Percentiles rank a stretch among this genome's conserved stretches.
These are phyloP conservation scores for Paramisgurnus dabryanus DNA, from an alignment of 2,113 vertebrate genomes.

Conservation along the genomic window DNA sequence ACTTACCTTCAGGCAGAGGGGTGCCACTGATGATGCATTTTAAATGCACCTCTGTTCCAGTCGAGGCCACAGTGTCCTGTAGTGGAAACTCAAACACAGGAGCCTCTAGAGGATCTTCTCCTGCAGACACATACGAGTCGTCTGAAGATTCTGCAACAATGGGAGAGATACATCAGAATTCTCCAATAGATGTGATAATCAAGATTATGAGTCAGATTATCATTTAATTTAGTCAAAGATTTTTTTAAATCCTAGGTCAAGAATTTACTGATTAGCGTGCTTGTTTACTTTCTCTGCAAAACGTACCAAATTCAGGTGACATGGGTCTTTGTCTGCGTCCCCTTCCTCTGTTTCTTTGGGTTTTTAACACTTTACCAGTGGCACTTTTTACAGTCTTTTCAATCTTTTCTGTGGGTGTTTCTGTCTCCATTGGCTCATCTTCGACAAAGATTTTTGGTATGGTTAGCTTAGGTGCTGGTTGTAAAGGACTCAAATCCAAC, in stretches of 20 bases:
- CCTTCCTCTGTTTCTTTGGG: constrained; percentile 81
- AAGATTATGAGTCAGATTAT: neutral
- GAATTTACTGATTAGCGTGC: neutral
- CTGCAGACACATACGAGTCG: constrained; percentile 95
- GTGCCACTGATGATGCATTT: constrained; percentile 90
- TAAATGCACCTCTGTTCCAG: constrained; percentile 84
- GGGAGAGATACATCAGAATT: neutral
- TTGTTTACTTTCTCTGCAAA: neutral
- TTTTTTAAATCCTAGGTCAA: neutral
- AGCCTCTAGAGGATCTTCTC: constrained; percentile 91
- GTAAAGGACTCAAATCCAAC: constrained; percentile 49
- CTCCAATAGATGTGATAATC: neutral
- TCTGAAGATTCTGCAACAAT: constrained; percentile 87
- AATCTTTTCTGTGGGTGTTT: constrained; percentile 61
- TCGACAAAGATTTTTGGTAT: constrained; percentile 76
- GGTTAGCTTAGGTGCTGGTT: constrained; percentile 54
- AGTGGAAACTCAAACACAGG: constrained; percentile 93
- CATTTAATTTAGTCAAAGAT: neutral
- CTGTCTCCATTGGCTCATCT: constrained; percentile 71
- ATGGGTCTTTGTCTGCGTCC: constrained; percentile 82
- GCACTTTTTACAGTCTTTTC: constrained; percentile 68
- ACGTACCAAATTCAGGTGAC: constrained; percentile 89
- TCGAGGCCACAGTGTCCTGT: constrained; percentile 77
- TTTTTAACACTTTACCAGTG: constrained; percentile 76
- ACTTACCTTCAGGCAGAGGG: constrained; percentile 87